A percentile compares a stretch with the other conserved stretches of the same genome.
Evolutionary conservation across 2,888 invertebrate species (phyloP).

Genomic region (Tiliacea aurago): DNA sequence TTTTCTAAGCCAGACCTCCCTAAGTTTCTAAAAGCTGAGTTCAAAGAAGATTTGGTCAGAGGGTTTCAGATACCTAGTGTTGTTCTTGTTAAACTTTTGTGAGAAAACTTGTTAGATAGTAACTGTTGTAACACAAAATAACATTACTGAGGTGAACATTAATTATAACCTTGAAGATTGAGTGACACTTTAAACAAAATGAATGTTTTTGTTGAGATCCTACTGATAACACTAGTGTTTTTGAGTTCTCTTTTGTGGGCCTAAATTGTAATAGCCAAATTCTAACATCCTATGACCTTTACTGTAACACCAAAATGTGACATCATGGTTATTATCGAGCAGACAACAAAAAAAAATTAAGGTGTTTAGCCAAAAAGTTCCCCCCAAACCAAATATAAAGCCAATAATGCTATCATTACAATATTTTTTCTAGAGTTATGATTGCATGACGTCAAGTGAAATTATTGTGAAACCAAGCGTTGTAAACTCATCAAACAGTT

Average conservation of each 20-base stretch:
- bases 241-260: background rate
- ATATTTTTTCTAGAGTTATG: background rate
- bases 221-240: conserved; percentile 4
- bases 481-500: conserved; percentile 41
- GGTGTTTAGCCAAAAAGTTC: conserved; percentile 14
- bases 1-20: background rate
- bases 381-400: conserved; percentile 17
- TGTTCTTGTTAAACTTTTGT: background rate
- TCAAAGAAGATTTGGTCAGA: background rate
- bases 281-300: conserved; percentile 8
- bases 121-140: background rate
- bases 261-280: background rate
- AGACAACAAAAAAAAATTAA: conserved; percentile 8
- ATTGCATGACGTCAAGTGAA: conserved; percentile 56
- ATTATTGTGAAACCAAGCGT: conserved; percentile 44
- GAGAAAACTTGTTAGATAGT: background rate
- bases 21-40: background rate
- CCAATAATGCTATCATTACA: background rate
- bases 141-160: background rate
- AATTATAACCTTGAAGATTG: conserved; percentile 2
- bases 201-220: conserved; percentile 28
- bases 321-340: conserved; percentile 24
- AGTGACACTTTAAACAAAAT: conserved; percentile 12
- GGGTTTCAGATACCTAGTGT: background rate
- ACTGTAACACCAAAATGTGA: conserved; percentile 14